These are phyloP conservation scores for Dermatemys mawii DNA, from an alignment of 2,113 vertebrate species.

Conservation along the genomic window DNA sequence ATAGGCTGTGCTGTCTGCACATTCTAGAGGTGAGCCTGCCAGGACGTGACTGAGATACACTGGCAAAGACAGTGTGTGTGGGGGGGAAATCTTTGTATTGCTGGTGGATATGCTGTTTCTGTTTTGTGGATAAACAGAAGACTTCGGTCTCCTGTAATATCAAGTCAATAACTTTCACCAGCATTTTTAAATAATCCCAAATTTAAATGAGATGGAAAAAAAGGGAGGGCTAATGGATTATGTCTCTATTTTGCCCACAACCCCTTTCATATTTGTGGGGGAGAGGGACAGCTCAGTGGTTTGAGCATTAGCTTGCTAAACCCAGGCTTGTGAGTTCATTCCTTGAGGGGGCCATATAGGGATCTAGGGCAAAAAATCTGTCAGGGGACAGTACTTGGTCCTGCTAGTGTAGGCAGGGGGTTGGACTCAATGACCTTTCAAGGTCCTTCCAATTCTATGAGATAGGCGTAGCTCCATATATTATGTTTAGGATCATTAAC, in stretches of 20 bases:
- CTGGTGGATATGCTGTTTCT: neutral
- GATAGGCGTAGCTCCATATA: too few species aligned
- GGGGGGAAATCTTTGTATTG: rapidly evolving
- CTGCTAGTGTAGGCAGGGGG: too few species aligned
- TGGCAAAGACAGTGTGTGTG: rapidly evolving
- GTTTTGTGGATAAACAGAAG: neutral
- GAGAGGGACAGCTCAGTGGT: too few species aligned
- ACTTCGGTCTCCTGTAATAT: neutral
- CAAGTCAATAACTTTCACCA: neutral
- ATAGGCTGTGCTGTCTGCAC: neutral
- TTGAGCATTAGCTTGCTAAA: too few species aligned
- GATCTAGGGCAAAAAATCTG: too few species aligned
- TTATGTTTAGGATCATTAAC: rapidly evolving
- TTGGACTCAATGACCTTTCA: too few species aligned
- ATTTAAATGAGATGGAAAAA: neutral
- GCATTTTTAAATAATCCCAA: neutral
- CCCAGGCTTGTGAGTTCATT: too few species aligned
- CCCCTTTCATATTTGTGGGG: too few species aligned
- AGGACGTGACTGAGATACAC: neutral
- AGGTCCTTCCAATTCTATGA: too few species aligned
- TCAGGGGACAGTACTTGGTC: too few species aligned
- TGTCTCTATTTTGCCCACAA: rapidly evolving
- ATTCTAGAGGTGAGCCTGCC: neutral
- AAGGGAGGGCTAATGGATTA: neutral
- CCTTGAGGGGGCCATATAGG: too few species aligned